Percentiles rank a stretch among this genome's conserved stretches.
Evolutionary conservation across 2,113 vertebrate genomes (phyloP).

Genomic region (Aramus guarauna): DNA sequence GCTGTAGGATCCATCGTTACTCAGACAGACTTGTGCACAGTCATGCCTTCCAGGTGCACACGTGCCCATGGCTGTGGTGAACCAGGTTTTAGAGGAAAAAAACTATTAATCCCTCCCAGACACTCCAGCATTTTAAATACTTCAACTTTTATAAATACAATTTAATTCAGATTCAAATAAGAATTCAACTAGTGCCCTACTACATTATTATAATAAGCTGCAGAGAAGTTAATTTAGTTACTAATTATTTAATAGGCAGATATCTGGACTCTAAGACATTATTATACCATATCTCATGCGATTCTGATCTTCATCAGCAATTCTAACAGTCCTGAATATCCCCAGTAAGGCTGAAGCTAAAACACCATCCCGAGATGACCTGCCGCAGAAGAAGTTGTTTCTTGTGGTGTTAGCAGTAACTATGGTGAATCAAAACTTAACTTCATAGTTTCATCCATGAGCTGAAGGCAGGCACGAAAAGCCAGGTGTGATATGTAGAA

Average conservation of each 20-base stretch:
- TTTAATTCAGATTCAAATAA: neutral
- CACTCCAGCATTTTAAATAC: neutral
- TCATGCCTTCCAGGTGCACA: constrained; percentile 82
- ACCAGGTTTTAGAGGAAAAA: neutral
- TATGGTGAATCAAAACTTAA: neutral
- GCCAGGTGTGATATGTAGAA: neutral
- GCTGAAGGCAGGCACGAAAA: neutral
- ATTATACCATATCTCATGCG: neutral
- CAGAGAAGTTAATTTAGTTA: neutral
- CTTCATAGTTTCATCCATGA: neutral
- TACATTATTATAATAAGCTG: neutral
- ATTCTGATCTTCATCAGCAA: neutral
- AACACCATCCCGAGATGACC: neutral
- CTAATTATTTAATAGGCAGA: neutral
- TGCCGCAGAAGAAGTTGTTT: neutral
- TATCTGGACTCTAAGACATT: neutral
- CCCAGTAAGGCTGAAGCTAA: neutral
- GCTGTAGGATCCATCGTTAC: constrained; percentile 76
- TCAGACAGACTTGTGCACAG: constrained; percentile 87
- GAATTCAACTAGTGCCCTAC: neutral
- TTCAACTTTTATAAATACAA: neutral
- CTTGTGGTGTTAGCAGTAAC: neutral
- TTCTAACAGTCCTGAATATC: neutral
- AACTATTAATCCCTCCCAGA: neutral
- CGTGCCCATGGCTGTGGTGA: constrained; percentile 55